A percentile compares a stretch with the other conserved stretches of the same genome.
These are phyloP conservation scores for Balaeniceps rex DNA, from an alignment of 2,113 vertebrate genomes.

Conservation along the genomic window DNA sequence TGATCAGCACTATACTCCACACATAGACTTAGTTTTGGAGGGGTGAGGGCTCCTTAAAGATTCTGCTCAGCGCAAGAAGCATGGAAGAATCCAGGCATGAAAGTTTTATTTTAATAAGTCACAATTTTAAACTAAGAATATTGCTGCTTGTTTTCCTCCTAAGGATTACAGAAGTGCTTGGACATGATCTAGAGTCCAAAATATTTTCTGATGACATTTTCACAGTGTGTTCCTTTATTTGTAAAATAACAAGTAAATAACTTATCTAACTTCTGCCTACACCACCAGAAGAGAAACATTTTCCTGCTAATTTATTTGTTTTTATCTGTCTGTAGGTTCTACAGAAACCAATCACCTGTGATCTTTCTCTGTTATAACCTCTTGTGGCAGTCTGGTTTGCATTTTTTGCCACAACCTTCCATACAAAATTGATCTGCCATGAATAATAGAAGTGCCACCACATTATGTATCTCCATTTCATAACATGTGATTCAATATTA, in stretches of 20 bases:
- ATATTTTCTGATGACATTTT: not conserved
- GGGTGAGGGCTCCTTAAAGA: not conserved
- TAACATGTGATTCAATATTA: constrained; percentile 8
- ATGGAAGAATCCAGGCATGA: not conserved
- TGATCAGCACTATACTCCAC: no score
- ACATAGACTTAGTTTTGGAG: not conserved
- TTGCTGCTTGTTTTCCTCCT: not conserved
- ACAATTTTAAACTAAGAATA: not conserved
- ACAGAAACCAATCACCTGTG: constrained; percentile 48
- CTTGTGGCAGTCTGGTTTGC: constrained; percentile 46
- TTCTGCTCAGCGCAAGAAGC: not conserved
- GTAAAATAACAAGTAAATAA: constrained; percentile 35
- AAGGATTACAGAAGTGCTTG: not conserved
- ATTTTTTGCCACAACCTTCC: constrained; percentile 58
- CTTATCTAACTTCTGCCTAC: not conserved
- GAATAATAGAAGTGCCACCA: constrained; percentile 29
- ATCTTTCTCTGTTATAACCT: constrained; percentile 49
- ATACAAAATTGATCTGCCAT: constrained; percentile 61
- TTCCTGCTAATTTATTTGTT: constrained; percentile 33
- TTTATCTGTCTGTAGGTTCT: constrained; percentile 40
- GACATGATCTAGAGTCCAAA: not conserved
- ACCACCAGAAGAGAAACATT: not conserved
- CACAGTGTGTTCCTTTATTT: not conserved
- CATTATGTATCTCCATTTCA: constrained; percentile 47
- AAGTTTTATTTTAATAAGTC: not conserved